Base-by-base conservation (phyloP, 2,113 vertebrate species). In the Phrynocephalus versicolor region DNA sequence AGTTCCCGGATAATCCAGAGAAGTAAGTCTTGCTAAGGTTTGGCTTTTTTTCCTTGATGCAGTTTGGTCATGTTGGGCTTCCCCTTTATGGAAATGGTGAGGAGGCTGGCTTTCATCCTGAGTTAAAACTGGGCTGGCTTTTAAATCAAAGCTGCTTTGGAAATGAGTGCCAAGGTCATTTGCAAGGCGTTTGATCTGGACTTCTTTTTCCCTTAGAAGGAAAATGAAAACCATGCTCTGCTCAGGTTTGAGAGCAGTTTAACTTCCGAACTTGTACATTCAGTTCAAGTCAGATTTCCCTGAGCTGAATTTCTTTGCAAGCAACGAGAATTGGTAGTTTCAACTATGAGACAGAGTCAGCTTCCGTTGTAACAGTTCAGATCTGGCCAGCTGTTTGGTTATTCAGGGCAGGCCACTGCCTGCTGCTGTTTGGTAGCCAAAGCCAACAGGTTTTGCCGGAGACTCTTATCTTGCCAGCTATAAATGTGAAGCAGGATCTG, bases 1-100 rank as follows among this genome's bases (percentile, higher is more conserved):
- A 99, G 94, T 99, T 99, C 92, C 99, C 99, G 0, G 99, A 99
- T 92, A 99, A 97, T 86, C 98, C 99, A 33, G 99, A 99, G 90
- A 99, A 99, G 99, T 99, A 96, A 97, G 97, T 8, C 21, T 10
- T 10, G 14, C 1, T 1, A 8, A 33, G 25, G 1, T 33, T 33
- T 10, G 21, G 23, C 72, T 76, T 19, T 39, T 73, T 60, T 14
- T 10, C n/a, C 45, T 51, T 10, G 45, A 51, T 6, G 45, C 45
- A 10, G 45, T 51, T 51, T 51, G 5, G 45, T 51, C 10, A 10
- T 51, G 45, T 51, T 51, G 5, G 45, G 27, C 19, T 9, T 6
- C 37, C 25, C 5, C 25, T 12, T 37, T 25, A 19, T 23, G 19
- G 14, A 55, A 30, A 60, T 35, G 5, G 7, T 64, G 23, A 15